Conservation (phyloP, 2,888 invertebrate species). For the Ichneumoninae sp. region DNA sequence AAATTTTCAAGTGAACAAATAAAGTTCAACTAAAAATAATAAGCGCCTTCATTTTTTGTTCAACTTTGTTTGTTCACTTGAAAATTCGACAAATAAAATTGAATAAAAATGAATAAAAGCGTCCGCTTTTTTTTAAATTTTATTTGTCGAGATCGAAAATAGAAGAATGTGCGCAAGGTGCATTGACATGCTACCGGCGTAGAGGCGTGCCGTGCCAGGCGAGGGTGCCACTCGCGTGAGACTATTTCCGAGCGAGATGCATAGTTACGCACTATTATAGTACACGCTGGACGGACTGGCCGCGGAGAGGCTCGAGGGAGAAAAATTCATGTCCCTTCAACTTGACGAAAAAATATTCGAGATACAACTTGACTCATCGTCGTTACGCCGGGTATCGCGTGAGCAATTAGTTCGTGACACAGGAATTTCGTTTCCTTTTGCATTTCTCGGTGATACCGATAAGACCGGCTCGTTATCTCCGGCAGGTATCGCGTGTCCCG, state of each 20-base stretch:
- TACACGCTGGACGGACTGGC: background rate
- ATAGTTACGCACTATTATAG: conserved; percentile 54
- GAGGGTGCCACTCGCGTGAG: conserved; percentile 59
- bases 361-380: background rate
- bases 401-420: background rate
- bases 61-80: too few relatives aligned
- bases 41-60: too few relatives aligned
- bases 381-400: conserved; percentile 2
- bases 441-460: conserved; percentile 4
- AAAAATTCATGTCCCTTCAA: conserved; percentile 7
- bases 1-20: too few relatives aligned
- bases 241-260: conserved; percentile 66
- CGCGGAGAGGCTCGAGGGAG: background rate
- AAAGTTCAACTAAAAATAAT: too few relatives aligned
- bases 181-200: conserved; percentile 62
- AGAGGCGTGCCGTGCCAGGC: conserved; percentile 38
- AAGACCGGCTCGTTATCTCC: conserved; percentile 9
- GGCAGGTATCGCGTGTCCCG: background rate
- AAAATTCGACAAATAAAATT: too few relatives aligned
- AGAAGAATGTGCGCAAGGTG: conserved; percentile 59
- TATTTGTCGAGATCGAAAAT: background rate
- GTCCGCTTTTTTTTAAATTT: background rate
- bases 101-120: background rate
- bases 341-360: conserved; percentile 3
- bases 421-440: conserved; percentile 2